Base-by-base conservation (phyloP, 2,113 vertebrate species). In the Choloepus hoffmanni region DNA sequence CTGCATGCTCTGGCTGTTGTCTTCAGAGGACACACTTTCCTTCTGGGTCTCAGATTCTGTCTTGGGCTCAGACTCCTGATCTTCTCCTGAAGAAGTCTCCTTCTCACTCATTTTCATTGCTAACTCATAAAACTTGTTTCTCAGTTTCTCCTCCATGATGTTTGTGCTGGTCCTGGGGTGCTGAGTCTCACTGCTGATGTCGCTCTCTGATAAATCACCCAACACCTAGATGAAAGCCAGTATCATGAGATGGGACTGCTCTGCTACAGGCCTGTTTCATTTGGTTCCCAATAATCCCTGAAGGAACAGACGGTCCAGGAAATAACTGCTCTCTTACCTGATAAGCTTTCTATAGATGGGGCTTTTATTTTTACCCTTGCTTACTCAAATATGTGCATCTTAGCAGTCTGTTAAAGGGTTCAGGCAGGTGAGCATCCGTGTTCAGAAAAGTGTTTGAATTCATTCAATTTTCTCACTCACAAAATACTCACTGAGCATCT, bases 61-160 rank as follows among this genome's bases (percentile, higher is more conserved):
- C 97, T 95, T 98, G 95, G 97, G 76, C 83, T 98, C 98, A 1
- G 97, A 98, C 58, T 98, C 98, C 65, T 97, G 98, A 0, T 98
- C 99, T 26, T 99, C 99, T 60, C 99, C 99, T 2, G 99, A 99
- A 15, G 99, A 99, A 9, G 98, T 98, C 96, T 99, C 98, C 89
- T 98, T 99, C 96, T 99, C 99, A 65, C 98, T 99, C 97, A 99
- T 98, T 74, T 98, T 98, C 95, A 98, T 98, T 86, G 98, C 98
- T 72, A 99, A 96, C 95, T 99, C 98, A 68, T 98, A 98, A 81
- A 99, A 96, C 96, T 98, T 98, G 94, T 97, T 99, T 72, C 98
- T 99, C 43, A 98, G 97, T 33, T 99, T 98, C 92, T 99, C 98
- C 82, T 99, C 99, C 4, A 97, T 62, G 33, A 96, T 58, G 62